phyloP scores from a whole-genome alignment of 2,113 vertebrate genomes.

The Antechinus flavipes region DNA sequence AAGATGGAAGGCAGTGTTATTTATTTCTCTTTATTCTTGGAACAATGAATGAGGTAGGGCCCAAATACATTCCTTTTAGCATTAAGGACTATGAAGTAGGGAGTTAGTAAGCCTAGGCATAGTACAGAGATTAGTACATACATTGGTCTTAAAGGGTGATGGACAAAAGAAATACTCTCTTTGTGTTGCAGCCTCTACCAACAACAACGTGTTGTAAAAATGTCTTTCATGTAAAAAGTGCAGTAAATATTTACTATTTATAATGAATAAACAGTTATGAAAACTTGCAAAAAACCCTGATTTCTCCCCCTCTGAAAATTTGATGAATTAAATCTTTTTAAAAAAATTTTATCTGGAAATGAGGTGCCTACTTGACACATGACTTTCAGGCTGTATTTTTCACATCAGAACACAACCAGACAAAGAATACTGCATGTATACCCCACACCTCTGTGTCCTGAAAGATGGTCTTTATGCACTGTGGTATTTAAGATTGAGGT shows the following conservation, averaged over 20 bases:
- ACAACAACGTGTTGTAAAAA: constrained; percentile 89
- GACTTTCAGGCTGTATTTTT: neutral
- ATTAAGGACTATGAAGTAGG: constrained; percentile 83
- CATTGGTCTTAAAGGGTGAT: constrained; percentile 85
- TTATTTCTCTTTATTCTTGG: constrained; percentile 89
- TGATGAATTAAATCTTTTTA: neutral
- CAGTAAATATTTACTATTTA: constrained; percentile 99
- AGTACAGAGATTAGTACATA: constrained; percentile 84
- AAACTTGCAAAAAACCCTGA: constrained; percentile 82
- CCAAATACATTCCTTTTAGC: constrained; percentile 89
- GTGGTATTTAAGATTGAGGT: neutral
- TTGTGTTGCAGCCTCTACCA: constrained; percentile 86
- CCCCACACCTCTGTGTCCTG: neutral
- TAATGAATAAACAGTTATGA: constrained; percentile 94
- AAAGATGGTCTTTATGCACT: neutral
- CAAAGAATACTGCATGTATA: too few species aligned
- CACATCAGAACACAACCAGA: neutral
- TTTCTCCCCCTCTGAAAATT: constrained; percentile 68
- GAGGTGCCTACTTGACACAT: neutral
- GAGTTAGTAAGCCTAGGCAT: constrained; percentile 82
- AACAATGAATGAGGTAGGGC: constrained; percentile 85
- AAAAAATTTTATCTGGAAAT: neutral
- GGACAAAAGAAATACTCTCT: constrained; percentile 82
- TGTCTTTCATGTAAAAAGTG: constrained; percentile 93
- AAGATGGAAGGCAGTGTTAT: constrained; percentile 88